Conservation (phyloP, 1,140 invertebrate genomes). For the Venustaconcha ellipsiformis region DNA sequence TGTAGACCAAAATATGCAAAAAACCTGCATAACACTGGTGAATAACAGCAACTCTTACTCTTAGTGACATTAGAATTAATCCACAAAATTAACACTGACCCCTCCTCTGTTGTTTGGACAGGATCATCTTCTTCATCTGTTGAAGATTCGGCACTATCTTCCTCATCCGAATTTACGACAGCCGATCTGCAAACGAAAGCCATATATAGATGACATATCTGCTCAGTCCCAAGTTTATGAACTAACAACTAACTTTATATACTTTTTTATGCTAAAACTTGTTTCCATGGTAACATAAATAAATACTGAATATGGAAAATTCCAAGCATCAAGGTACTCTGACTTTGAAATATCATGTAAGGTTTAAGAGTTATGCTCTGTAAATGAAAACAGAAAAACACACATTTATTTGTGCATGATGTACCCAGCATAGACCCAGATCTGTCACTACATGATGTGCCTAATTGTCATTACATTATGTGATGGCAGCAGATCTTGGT, state of each 20-base stretch:
- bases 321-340: neutral
- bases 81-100: conserved; percentile 14
- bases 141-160: conserved; percentile 92
- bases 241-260: too few relatives aligned
- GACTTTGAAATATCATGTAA: neutral
- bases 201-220: neutral
- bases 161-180: conserved; percentile 76
- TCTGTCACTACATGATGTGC: too few relatives aligned
- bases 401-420: neutral
- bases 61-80: neutral
- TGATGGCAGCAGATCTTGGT: neutral
- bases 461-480: neutral
- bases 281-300: too few relatives aligned
- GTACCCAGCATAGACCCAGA: neutral
- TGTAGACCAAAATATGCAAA: too few relatives aligned
- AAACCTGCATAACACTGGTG: neutral
- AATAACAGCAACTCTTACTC: neutral
- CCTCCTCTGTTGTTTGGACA: conserved; percentile 29
- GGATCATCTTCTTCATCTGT: conserved; percentile 81
- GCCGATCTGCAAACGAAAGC: conserved; percentile 52
- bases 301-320: too few relatives aligned
- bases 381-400: neutral
- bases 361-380: neutral
- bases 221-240: too few relatives aligned
- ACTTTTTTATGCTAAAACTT: too few relatives aligned